A percentile compares a stretch with the other conserved stretches of the same genome.
These are phyloP conservation scores for Lamproptera curius DNA, from an alignment of 2,888 invertebrate genomes.

Conservation along the genomic window DNA sequence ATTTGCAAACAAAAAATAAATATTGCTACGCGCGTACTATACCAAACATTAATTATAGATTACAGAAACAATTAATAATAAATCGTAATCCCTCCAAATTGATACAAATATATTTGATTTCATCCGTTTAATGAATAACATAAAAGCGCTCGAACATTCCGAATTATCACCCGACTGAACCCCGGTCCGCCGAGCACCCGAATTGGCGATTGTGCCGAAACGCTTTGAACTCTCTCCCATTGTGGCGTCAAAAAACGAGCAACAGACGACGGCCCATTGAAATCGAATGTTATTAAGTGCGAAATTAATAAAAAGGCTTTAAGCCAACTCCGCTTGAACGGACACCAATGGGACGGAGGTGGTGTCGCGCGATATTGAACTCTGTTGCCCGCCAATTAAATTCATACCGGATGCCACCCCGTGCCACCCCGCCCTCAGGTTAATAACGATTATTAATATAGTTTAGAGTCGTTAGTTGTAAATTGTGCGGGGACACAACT, in stretches of 20 bases:
- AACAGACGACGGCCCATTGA: constrained; percentile 17
- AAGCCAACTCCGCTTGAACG: constrained; percentile 40
- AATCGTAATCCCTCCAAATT: too few relatives aligned
- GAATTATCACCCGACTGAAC: neutral
- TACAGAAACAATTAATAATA: too few relatives aligned
- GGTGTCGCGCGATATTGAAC: constrained; percentile 42
- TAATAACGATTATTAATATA: constrained; percentile 74
- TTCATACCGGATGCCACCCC: constrained; percentile 44
- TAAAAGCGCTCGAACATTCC: too few relatives aligned
- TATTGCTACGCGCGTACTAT: too few relatives aligned
- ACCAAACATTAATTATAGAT: too few relatives aligned
- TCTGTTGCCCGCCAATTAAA: constrained; percentile 58
- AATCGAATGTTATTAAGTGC: constrained; percentile 40
- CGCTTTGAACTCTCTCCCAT: constrained; percentile 17
- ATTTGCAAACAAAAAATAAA: too few relatives aligned
- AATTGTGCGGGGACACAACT: constrained; percentile 60
- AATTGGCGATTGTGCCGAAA: constrained; percentile 19
- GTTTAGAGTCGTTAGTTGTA: constrained; percentile 63
- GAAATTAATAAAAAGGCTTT: constrained; percentile 62
- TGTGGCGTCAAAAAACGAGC: constrained; percentile 18
- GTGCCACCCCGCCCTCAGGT: constrained; percentile 37
- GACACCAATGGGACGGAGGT: constrained; percentile 44
- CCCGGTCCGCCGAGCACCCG: neutral
- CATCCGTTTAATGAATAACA: too few relatives aligned
- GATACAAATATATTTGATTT: too few relatives aligned